Base-by-base conservation (phyloP, 2,113 vertebrate genomes). In the Eclectus roratus region DNA sequence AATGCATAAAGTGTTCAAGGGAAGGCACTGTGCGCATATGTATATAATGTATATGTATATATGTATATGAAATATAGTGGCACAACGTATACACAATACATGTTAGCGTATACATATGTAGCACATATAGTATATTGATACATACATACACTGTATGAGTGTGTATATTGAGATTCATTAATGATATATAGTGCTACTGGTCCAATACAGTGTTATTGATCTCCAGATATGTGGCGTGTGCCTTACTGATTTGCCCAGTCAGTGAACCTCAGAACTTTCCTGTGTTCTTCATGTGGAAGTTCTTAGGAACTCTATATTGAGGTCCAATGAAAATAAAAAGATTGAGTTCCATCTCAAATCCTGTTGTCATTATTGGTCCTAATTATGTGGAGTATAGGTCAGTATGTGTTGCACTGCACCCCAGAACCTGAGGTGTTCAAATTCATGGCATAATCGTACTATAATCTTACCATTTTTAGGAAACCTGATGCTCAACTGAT, bases 161-260 rank as follows among this genome's bases (percentile, higher is more conserved):
- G 53, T 46, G 11, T 37, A 41, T 13, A 39, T 56, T 66, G 71
- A 17, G 29, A 76, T 66, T 83, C 8, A 6, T 21, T 74, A 14
- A 8, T 83, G 25, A 4, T 49, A 46, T 15, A 31, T 89, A 21
- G 9, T 60, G 76, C 46, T 50, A 4, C 33, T 46, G 5, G 6
- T 52, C 89, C 58, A 58, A 16, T 37, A 16, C 2, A 86, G 5
- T 35, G 17, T 4, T 39, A 21, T 8, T 28, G 33, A n/a, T 11
- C 7, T 50, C 35, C 60, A 43, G 7, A 7, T 4, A 11, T 14
- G 14, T 28, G 25, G 5, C 0, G 0, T 25, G 9, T 61, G 11
- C 60, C 11, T 44, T 37, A 19, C 19, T 11, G 11, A 15, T 77
- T 58, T 69, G 9, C 41, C 14, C 17, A 27, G 27, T 10, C 65